phyloP scores from a whole-genome alignment of 1,140 invertebrate species.

The Heliconius eleuchia region DNA sequence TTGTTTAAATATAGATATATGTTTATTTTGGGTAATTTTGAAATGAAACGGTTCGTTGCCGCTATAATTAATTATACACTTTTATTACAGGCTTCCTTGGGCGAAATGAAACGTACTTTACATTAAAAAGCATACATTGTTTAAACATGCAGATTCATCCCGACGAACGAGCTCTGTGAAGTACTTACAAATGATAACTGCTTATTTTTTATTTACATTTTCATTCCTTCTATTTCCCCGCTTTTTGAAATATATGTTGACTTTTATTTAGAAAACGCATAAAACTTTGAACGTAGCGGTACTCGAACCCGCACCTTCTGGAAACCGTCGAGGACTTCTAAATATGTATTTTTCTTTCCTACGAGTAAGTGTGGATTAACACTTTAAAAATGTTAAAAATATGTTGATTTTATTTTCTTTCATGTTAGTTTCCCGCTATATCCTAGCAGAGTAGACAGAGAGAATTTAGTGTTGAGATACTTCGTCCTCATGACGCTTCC shows the following conservation, averaged over 20 bases:
- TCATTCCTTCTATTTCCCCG: neutral
- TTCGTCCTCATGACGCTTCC: no score
- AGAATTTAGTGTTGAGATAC: no score
- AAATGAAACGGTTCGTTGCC: neutral
- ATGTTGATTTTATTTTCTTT: neutral
- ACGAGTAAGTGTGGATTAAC: no score
- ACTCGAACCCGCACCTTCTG: no score
- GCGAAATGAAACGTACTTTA: neutral
- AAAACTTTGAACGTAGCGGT: no score
- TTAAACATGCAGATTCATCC: neutral
- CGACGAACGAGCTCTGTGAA: slow-evolving; percentile 7
- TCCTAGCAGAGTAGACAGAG: no score
- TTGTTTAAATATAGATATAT: neutral
- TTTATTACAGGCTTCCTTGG: neutral
- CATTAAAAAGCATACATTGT: neutral
- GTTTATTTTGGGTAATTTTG: neutral
- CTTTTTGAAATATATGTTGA: neutral
- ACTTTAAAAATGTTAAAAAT: neutral
- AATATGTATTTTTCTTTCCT: no score
- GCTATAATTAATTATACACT: neutral
- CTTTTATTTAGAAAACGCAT: no score
- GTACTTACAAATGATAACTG: slow-evolving; percentile 6
- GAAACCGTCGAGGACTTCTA: no score
- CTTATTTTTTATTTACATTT: neutral
- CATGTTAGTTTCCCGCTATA: no score